Conservation (phyloP, 2,113 vertebrate genomes). For the Oreochromis aureus region DNA sequence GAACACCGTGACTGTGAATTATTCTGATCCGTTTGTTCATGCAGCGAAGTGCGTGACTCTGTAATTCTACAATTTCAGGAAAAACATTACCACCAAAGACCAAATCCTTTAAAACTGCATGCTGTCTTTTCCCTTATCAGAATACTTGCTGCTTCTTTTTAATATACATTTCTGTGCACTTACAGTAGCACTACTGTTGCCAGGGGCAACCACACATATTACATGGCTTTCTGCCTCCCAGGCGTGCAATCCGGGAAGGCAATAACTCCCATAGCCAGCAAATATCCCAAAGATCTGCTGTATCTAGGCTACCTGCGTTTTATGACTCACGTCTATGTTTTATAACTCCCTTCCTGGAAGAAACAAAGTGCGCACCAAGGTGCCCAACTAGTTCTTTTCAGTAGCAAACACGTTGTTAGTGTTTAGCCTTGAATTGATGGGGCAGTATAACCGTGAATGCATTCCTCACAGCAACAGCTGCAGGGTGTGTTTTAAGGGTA, state of each 20-base stretch:
- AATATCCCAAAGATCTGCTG: slow-evolving; percentile 49
- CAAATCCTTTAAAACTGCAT: neutral
- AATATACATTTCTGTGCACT: slow-evolving; percentile 20
- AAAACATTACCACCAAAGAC: neutral
- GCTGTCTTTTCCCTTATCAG: neutral
- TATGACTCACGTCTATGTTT: slow-evolving; percentile 49
- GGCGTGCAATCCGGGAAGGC: slow-evolving; percentile 37
- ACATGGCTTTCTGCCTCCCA: slow-evolving; percentile 31
- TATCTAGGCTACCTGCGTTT: slow-evolving; percentile 27
- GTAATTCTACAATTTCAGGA: neutral
- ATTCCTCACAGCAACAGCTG: neutral
- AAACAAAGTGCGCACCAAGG: neutral
- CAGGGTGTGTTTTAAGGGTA: neutral
- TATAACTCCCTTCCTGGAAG: slow-evolving; percentile 19
- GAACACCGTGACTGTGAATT: neutral
- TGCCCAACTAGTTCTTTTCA: neutral
- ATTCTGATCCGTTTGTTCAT: neutral
- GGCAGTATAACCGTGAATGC: neutral
- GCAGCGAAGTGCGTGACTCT: neutral
- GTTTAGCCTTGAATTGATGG: neutral
- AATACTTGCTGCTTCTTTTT: neutral
- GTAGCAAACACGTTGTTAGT: neutral
- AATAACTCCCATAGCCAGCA: slow-evolving; percentile 48
- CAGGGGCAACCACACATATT: slow-evolving; percentile 57
- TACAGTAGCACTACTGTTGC: slow-evolving; percentile 36